phyloP scores from a whole-genome alignment of 2,888 invertebrate species.

The Trissoscelio sp. region DNA sequence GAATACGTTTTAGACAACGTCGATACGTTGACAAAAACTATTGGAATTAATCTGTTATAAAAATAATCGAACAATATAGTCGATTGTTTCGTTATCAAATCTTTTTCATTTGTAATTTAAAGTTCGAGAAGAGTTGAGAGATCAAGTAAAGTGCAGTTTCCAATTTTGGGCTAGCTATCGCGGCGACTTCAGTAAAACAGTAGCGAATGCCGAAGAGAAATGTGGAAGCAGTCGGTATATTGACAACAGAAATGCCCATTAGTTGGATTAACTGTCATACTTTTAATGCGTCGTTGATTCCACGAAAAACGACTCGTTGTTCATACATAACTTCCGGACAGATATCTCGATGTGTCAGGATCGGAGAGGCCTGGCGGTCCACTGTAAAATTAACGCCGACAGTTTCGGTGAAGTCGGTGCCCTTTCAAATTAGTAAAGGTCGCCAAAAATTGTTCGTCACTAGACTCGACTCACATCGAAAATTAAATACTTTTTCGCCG shows the following conservation, averaged over 20 bases:
- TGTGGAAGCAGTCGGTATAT: slow-evolving; percentile 66
- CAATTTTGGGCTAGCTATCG: slow-evolving; percentile 72
- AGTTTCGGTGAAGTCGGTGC: slow-evolving; percentile 60
- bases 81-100: slow-evolving; percentile 39
- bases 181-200: slow-evolving; percentile 62
- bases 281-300: slow-evolving; percentile 71
- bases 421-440: slow-evolving; percentile 64
- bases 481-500: slow-evolving; percentile 37
- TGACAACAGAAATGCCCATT: slow-evolving; percentile 76
- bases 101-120: slow-evolving; percentile 59
- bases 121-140: slow-evolving; percentile 73
- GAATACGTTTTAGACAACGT: too few relatives aligned
- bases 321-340: slow-evolving; percentile 67
- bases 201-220: slow-evolving; percentile 62
- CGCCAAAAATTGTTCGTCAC: slow-evolving; percentile 24
- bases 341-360: slow-evolving; percentile 62
- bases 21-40: background rate
- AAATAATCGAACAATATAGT: background rate
- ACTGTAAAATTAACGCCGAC: slow-evolving; percentile 66
- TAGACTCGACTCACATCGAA: slow-evolving; percentile 10
- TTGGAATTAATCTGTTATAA: background rate
- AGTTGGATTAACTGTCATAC: slow-evolving; percentile 79
- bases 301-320: slow-evolving; percentile 67
- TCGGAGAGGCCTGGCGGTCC: slow-evolving; percentile 42
- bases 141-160: slow-evolving; percentile 79